Base-by-base conservation (phyloP, 1,140 invertebrate species). In the Aphelenchoides fujianensis region DNA sequence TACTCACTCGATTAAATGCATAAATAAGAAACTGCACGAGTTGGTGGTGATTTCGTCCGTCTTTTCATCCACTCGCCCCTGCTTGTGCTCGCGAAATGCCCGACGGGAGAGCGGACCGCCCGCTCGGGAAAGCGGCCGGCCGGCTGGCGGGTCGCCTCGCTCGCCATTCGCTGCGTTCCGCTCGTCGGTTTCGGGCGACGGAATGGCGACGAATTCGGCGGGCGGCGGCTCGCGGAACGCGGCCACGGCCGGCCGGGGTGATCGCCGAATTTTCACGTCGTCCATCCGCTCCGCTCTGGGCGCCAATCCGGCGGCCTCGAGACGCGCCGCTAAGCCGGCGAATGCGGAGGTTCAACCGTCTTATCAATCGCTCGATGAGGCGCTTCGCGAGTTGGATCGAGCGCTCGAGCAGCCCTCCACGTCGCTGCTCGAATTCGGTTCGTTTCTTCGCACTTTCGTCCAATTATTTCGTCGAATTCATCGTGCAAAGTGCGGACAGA, bases 391-490 rank as follows among this genome's bases (percentile, higher is more conserved):
- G 16, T 37, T 66, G 63, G 1, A 66, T 36, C 37, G 53, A 37
- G 63, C 63, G 23, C 27, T 66, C 27, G 32, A 12, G n/a, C 63
- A 66, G 32, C 63, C 63, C 27, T 35, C 16, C 16, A 66, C 3
- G 12, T 66, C 63, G 1, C 53, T 66, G 31, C 12, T 19, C 27
- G 63, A 66, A 16, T 66, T 66, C 31, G 63, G 63, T 66, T 41
- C 1, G 63, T 66, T 32, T 36, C 41, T 61, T 61, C 27, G 36
- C n/a, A 61, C 2, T n/a, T 61, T 61, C n/a, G n/a, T n/a, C n/a
- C n/a, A n/a, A n/a, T n/a, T n/a, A n/a, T n/a, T n/a, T n/a, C n/a
- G n/a, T n/a, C n/a, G n/a, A 61, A 61, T 61, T 61, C 31, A 61
- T 19, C 1, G n/a, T 61, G 59, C 41, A 48, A 59, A 59, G 34